A percentile compares a stretch with the other conserved stretches of the same genome.
These are phyloP conservation scores for Dinomys branickii DNA, from an alignment of 2,113 vertebrate species.

Conservation along the genomic window DNA sequence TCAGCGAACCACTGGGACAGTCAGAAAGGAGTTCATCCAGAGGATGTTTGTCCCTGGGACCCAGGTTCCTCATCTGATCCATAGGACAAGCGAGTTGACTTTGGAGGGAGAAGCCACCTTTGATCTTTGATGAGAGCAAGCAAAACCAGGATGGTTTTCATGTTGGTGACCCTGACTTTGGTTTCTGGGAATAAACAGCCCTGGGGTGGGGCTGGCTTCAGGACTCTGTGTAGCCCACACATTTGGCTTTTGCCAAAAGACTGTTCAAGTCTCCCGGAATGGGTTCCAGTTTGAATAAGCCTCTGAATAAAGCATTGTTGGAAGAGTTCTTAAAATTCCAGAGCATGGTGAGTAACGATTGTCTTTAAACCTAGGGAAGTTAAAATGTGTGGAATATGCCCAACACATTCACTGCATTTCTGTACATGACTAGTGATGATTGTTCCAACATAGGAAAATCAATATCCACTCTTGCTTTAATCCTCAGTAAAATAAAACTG, in stretches of 20 bases:
- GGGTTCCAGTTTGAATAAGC: neutral
- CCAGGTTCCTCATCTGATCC: neutral
- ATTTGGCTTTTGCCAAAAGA: neutral
- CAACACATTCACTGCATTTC: neutral
- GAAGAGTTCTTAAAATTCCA: neutral
- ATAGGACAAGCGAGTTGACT: neutral
- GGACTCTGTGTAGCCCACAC: neutral
- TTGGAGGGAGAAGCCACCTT: neutral
- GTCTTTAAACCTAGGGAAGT: neutral
- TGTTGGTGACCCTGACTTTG: neutral
- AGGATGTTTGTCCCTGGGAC: neutral
- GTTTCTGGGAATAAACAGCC: neutral
- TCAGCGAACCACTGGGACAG: neutral
- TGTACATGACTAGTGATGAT: neutral
- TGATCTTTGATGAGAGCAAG: neutral
- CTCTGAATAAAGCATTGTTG: neutral
- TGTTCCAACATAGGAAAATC: neutral
- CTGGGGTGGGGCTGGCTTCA: neutral
- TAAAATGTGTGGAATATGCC: neutral
- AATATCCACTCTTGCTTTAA: neutral
- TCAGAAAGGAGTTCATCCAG: neutral
- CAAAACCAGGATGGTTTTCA: neutral
- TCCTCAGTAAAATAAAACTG: constrained; percentile 28
- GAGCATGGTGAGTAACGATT: neutral
- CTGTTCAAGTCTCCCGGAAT: neutral